Evolutionary conservation across 2,113 vertebrate species (phyloP).

Genomic region (Sarotherodon lohbergeri): DNA sequence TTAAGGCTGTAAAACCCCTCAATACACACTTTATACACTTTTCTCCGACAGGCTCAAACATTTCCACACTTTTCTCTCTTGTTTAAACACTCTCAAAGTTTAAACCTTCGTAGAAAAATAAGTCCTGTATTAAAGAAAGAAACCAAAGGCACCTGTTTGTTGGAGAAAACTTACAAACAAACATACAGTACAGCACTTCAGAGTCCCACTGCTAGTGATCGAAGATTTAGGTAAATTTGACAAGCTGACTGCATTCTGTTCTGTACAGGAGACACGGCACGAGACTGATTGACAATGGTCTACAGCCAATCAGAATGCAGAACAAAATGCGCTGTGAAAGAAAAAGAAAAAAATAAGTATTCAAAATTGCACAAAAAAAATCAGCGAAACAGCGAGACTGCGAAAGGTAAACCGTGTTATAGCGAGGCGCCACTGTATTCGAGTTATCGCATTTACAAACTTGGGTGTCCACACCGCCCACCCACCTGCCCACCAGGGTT

Average conservation of each 20-base stretch:
- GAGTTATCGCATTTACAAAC: neutral
- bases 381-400: fast-evolving
- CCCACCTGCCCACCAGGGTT: neutral
- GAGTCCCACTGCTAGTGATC: neutral
- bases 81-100: neutral
- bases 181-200: neutral
- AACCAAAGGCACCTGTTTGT: neutral
- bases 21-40: neutral
- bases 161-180: neutral
- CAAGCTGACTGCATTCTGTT: neutral
- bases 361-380: no score
- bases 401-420: neutral
- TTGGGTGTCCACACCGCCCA: neutral
- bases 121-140: neutral
- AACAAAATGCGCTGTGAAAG: neutral
- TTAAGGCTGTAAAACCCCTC: neutral
- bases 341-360: neutral
- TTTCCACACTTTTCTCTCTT: neutral
- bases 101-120: neutral
- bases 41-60: neutral
- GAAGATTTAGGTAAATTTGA: neutral
- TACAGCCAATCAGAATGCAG: neutral
- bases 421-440: neutral
- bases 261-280: neutral
- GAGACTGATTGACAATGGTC: neutral